Conservation (phyloP, 2,113 vertebrate genomes). For the Spermophilus dauricus region DNA sequence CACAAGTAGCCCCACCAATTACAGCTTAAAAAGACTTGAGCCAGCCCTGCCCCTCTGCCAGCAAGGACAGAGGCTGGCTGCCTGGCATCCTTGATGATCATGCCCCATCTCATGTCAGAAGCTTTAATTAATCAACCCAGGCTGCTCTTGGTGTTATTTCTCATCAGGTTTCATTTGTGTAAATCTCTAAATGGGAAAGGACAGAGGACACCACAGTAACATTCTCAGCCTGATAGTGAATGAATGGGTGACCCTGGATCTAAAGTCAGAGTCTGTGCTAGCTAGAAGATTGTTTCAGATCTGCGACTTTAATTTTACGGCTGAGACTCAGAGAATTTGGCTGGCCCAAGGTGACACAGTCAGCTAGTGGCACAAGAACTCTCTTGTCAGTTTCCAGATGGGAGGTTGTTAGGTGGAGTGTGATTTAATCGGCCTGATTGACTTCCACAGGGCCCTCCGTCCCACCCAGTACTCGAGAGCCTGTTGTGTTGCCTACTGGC, state of each 20-base stretch:
- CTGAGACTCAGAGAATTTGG: background rate
- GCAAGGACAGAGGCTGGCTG: background rate
- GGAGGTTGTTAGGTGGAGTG: background rate
- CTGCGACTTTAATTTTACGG: background rate
- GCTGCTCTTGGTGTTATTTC: constrained; percentile 50
- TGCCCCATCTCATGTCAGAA: background rate
- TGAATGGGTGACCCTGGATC: background rate
- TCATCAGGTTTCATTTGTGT: background rate
- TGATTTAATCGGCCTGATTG: background rate
- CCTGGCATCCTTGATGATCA: background rate
- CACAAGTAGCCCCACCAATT: background rate
- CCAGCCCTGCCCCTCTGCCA: background rate
- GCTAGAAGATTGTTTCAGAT: background rate
- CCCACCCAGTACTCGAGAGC: background rate
- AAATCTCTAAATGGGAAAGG: background rate
- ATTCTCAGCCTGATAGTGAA: background rate
- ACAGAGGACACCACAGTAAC: background rate
- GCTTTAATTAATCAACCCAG: constrained; percentile 26
- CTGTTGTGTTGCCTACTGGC: background rate
- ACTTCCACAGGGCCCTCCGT: background rate
- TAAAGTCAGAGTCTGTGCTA: background rate
- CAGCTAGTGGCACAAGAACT: background rate
- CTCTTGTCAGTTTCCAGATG: background rate
- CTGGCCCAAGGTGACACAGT: background rate
- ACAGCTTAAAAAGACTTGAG: background rate